Percentiles rank a stretch among this genome's conserved stretches.
These are phyloP conservation scores for Netelia virgata DNA, from an alignment of 2,888 invertebrate species.

Conservation along the genomic window DNA sequence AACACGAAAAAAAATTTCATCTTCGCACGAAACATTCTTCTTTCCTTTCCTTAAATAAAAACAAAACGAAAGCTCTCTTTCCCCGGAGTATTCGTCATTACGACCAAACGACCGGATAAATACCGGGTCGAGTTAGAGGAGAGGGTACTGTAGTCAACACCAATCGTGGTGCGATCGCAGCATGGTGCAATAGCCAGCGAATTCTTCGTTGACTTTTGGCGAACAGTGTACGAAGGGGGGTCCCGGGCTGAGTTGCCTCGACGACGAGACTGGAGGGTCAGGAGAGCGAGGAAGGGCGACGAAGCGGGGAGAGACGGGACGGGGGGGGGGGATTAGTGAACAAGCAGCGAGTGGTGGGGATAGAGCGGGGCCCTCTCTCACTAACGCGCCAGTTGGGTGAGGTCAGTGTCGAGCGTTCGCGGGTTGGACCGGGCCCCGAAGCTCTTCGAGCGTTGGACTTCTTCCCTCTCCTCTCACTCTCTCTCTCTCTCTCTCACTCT, in stretches of 20 bases:
- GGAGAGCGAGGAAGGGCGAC: slow-evolving; percentile 54
- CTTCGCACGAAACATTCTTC: slow-evolving; percentile 3
- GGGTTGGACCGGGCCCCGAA: slow-evolving; percentile 83
- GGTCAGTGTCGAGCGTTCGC: slow-evolving; percentile 84
- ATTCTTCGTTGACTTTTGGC: slow-evolving; percentile 83
- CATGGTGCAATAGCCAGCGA: slow-evolving; percentile 71
- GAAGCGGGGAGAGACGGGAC: slow-evolving; percentile 51
- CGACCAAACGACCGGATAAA: neutral
- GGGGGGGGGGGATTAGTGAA: slow-evolving; percentile 44
- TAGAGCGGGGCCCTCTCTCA: slow-evolving; percentile 69
- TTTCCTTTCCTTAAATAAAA: neutral
- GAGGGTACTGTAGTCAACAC: slow-evolving; percentile 70
- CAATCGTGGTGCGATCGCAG: slow-evolving; percentile 63
- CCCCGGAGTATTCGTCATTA: neutral
- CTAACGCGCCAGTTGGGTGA: slow-evolving; percentile 81
- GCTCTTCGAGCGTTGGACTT: slow-evolving; percentile 73
- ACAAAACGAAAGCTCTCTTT: slow-evolving; percentile 3
- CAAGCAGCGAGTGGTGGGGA: slow-evolving; percentile 14
- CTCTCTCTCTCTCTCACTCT: slow-evolving; percentile 14
- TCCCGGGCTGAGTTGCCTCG: slow-evolving; percentile 57
- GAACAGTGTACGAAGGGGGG: slow-evolving; percentile 81
- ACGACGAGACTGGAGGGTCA: slow-evolving; percentile 52
- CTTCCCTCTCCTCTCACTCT: slow-evolving; percentile 11
- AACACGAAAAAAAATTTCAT: slow-evolving; percentile 14
- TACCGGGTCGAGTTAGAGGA: slow-evolving; percentile 54